These are phyloP conservation scores for Rotaria sp. DNA, from an alignment of 2,888 invertebrate species.

Conservation along the genomic window DNA sequence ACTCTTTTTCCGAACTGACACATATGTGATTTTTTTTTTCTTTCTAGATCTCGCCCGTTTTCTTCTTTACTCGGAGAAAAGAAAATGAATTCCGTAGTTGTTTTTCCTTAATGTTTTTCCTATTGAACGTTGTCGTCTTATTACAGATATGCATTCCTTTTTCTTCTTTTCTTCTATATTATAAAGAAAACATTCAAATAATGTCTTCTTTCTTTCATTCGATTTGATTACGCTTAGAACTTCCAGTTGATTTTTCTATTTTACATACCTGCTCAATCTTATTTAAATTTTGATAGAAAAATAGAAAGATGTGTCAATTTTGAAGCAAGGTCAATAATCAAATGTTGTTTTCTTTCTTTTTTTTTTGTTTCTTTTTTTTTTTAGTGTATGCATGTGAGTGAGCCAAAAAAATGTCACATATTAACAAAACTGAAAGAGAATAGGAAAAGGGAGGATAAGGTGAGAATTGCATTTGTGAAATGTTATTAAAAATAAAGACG, in stretches of 20 bases:
- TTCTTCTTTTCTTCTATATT: background rate
- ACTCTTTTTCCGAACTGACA: background rate
- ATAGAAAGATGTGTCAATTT: background rate
- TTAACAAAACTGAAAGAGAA: background rate
- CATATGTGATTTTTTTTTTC: background rate
- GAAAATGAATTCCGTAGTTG: background rate
- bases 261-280: background rate
- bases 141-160: background rate
- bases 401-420: background rate
- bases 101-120: background rate
- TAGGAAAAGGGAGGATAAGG: background rate
- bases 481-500: background rate
- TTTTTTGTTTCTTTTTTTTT: background rate
- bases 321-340: background rate
- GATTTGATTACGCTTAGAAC: background rate
- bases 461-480: background rate
- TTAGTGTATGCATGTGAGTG: background rate
- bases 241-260: background rate
- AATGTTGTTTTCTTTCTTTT: background rate
- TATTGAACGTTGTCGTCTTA: background rate
- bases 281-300: background rate
- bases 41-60: background rate
- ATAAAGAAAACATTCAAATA: background rate
- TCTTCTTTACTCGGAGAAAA: background rate
- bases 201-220: background rate